These are phyloP conservation scores for Sinopyrophorus schimmeli DNA, from an alignment of 2,888 invertebrate species.

Conservation along the genomic window DNA sequence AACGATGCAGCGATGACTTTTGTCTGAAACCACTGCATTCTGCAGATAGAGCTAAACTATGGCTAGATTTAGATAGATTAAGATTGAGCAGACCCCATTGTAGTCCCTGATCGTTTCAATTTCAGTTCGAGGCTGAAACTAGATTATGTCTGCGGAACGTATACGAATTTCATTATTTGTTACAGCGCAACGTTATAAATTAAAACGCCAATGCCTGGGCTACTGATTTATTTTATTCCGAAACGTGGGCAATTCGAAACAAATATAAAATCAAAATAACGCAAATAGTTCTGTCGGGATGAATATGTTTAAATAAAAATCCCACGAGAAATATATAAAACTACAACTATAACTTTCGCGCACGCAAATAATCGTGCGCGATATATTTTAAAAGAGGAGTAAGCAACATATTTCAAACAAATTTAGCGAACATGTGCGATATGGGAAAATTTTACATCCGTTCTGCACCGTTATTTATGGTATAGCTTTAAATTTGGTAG, in stretches of 20 bases:
- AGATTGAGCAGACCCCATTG: constrained; percentile 46
- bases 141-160: constrained; percentile 22
- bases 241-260: not conserved
- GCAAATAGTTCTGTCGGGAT: constrained; percentile 28
- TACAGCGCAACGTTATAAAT: constrained; percentile 18
- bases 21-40: constrained; percentile 47
- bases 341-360: no score
- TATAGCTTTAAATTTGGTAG: constrained; percentile 35
- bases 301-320: constrained; percentile 37
- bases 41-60: constrained; percentile 49
- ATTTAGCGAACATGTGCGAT: constrained; percentile 41
- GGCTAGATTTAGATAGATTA: constrained; percentile 54
- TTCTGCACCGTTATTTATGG: constrained; percentile 40
- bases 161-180: constrained; percentile 23
- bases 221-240: constrained; percentile 4
- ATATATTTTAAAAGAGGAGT: constrained; percentile 37
- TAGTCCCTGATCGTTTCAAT: constrained; percentile 25
- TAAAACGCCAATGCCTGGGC: constrained; percentile 11
- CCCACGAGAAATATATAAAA: constrained; percentile 26
- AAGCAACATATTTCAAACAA: constrained; percentile 41
- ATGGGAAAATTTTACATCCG: constrained; percentile 41
- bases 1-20: constrained; percentile 34
- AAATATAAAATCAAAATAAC: constrained; percentile 15
- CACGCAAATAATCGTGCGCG: constrained; percentile 38
- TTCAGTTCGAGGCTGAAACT: constrained; percentile 17